A percentile compares a stretch with the other conserved stretches of the same genome.
phyloP scores from a whole-genome alignment of 2,797 vertebrate species.

The Onychomys leucogaster region DNA sequence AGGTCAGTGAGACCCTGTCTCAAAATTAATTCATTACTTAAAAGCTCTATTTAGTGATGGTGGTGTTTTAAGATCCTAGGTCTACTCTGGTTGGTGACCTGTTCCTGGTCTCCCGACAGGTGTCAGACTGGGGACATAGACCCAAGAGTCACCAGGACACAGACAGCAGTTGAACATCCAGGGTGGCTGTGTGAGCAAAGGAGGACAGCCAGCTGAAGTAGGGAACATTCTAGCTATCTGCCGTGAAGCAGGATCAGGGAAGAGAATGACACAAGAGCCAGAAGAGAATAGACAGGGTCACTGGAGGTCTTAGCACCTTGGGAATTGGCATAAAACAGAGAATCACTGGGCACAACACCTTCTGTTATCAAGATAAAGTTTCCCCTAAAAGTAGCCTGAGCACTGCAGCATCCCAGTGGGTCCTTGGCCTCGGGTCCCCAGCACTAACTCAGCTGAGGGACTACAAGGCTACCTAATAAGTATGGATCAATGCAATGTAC shows the following conservation, averaged over 20 bases:
- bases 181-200: background rate
- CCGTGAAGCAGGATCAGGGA: background rate
- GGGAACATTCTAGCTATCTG: no score
- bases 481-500: accelerated
- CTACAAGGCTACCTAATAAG: background rate
- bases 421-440: background rate
- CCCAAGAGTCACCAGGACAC: background rate
- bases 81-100: background rate
- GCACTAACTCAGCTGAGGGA: background rate
- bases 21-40: background rate
- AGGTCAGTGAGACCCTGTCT: background rate
- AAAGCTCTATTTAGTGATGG: background rate
- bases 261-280: background rate
- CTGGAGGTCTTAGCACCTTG: no score
- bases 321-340: background rate
- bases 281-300: background rate
- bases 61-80: background rate
- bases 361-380: background rate
- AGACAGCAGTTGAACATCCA: background rate
- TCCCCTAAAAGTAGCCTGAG: background rate
- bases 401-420: background rate
- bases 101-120: background rate
- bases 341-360: background rate
- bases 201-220: background rate
- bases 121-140: accelerated